phyloP scores from a whole-genome alignment of 2,888 invertebrate species.

The Orthosia gracilis region DNA sequence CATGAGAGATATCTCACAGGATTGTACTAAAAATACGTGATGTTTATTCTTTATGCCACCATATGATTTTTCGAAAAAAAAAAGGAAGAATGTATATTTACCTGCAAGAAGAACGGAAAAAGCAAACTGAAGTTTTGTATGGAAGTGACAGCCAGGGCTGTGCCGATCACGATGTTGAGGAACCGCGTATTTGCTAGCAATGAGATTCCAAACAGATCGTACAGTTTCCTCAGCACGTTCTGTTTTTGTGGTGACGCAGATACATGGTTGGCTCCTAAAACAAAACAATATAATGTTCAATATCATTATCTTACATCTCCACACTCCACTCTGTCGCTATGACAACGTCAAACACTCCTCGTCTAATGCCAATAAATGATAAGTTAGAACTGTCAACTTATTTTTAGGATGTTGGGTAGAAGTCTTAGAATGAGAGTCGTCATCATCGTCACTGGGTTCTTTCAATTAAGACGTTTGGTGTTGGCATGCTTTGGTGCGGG shows the following conservation, averaged over 20 bases:
- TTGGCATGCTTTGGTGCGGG: no score
- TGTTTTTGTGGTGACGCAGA: slow-evolving; percentile 63
- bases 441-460: no score
- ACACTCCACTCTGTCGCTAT: no score
- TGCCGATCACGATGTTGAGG: slow-evolving; percentile 93
- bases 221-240: slow-evolving; percentile 77
- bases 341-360: no score
- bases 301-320: not conserved
- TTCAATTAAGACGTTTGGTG: no score
- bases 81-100: slow-evolving; percentile 57
- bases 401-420: no score
- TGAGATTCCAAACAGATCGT: slow-evolving; percentile 92
- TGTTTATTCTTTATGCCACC: no score
- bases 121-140: slow-evolving; percentile 94
- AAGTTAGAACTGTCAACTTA: no score
- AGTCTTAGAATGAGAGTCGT: no score
- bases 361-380: no score
- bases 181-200: slow-evolving; percentile 92
- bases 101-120: slow-evolving; percentile 93
- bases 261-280: slow-evolving; percentile 70
- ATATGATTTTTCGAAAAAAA: no score
- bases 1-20: not conserved
- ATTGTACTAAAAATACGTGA: no score
- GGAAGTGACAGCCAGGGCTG: slow-evolving; percentile 93
- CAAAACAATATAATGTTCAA: slow-evolving; percentile 17